A percentile compares a stretch with the other conserved stretches of the same genome.
phyloP scores from a whole-genome alignment of 2,113 vertebrate species.

The Anoplopoma fimbria region DNA sequence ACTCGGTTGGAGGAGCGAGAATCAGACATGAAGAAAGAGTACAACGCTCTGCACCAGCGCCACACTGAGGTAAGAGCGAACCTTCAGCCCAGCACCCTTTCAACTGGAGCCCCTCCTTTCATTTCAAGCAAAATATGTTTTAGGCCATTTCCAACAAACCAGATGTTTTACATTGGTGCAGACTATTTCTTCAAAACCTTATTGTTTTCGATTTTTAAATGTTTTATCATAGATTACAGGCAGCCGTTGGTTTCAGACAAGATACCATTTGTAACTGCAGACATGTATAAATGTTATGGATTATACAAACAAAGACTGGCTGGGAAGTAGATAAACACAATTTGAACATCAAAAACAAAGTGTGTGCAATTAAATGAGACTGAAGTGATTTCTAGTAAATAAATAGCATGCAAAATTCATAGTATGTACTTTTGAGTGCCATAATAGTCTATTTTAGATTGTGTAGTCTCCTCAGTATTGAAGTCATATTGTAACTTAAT shows the following conservation, averaged over 20 bases:
- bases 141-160: neutral
- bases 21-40: constrained; percentile 98
- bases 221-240: neutral
- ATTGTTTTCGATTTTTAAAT: neutral
- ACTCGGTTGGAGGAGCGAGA: constrained; percentile 95
- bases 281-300: neutral
- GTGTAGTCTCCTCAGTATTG: neutral
- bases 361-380: neutral
- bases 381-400: neutral
- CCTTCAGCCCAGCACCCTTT: neutral
- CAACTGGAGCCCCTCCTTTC: neutral
- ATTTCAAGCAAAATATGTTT: neutral
- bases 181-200: neutral
- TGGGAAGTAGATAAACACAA: neutral
- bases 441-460: neutral
- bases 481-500: neutral
- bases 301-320: neutral
- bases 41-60: constrained; percentile 95
- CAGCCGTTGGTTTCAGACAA: neutral
- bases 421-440: neutral
- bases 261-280: neutral
- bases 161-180: neutral
- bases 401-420: neutral
- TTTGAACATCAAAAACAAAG: neutral
- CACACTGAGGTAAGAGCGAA: constrained; percentile 92